phyloP scores from a whole-genome alignment of 1,140 invertebrate genomes.

The Amyelois transitella region DNA sequence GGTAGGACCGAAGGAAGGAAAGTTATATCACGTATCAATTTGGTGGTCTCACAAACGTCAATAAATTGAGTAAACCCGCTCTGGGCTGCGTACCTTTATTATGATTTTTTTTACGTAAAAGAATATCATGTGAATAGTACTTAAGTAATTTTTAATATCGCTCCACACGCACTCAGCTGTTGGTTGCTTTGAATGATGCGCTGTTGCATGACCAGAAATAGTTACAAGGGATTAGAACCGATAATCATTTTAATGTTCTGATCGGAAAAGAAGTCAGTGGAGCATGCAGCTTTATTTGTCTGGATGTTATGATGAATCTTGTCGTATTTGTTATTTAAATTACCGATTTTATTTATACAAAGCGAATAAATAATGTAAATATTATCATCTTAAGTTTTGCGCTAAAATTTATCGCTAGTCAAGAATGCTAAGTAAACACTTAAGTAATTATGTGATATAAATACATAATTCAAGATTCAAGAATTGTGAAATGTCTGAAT shows the following conservation, averaged over 20 bases:
- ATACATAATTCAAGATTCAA: not conserved
- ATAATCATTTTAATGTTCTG: not conserved
- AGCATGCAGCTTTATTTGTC: not conserved
- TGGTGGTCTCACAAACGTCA: conserved; percentile 23
- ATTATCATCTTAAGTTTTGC: not conserved
- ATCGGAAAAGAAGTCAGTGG: not conserved
- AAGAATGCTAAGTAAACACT: not conserved
- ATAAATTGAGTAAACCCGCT: conserved; percentile 30
- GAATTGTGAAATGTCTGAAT: not conserved
- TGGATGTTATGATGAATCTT: not conserved
- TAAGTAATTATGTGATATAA: not conserved
- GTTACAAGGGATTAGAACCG: not conserved
- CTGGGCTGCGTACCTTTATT: conserved; percentile 18
- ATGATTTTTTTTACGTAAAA: not conserved
- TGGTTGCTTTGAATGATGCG: not conserved
- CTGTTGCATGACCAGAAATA: not conserved
- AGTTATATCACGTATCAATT: conserved; percentile 20
- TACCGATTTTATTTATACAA: not conserved
- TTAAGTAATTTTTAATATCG: conserved; percentile 15
- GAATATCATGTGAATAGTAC: not conserved
- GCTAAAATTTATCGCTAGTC: not conserved
- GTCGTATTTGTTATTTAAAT: not conserved
- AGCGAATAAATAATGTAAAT: not conserved
- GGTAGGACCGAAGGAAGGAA: conserved; percentile 25
- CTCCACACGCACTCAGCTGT: not conserved